These are phyloP conservation scores for Mamestra brassicae DNA, from an alignment of 2,888 invertebrate genomes.

Conservation along the genomic window DNA sequence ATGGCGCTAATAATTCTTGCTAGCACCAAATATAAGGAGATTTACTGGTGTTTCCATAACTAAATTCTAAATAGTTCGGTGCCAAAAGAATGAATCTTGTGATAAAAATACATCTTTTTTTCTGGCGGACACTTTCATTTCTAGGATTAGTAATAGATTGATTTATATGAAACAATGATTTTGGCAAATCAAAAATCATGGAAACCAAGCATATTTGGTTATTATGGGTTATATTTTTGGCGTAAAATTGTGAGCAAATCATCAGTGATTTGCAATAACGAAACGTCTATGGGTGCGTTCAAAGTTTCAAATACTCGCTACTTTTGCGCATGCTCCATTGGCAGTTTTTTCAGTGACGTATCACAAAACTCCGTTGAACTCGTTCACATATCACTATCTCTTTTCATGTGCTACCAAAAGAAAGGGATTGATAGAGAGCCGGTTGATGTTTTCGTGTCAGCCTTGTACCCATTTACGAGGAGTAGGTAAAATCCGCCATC, in stretches of 20 bases:
- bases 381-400: constrained; percentile 85
- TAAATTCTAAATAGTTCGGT: background rate
- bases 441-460: constrained; percentile 91
- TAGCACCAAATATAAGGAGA: constrained; percentile 39
- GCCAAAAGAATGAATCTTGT: background rate
- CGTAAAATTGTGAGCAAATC: background rate
- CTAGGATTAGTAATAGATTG: too few species aligned
- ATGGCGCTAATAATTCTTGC: constrained; percentile 77
- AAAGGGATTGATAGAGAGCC: constrained; percentile 88
- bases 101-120: background rate
- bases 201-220: too few species aligned
- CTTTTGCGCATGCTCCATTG: constrained; percentile 87
- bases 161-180: background rate
- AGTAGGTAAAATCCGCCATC: constrained; percentile 92
- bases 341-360: constrained; percentile 85
- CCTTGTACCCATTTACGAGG: constrained; percentile 91
- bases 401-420: constrained; percentile 79
- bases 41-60: constrained; percentile 44
- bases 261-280: constrained; percentile 51
- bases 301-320: constrained; percentile 72
- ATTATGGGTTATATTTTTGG: background rate
- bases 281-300: constrained; percentile 81
- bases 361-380: constrained; percentile 83
- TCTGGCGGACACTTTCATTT: too few species aligned
- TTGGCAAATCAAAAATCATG: background rate